Percentiles rank a stretch among this genome's conserved stretches.
phyloP scores from a whole-genome alignment of 2,113 vertebrate genomes.

The Microcebus ravelobensis region DNA sequence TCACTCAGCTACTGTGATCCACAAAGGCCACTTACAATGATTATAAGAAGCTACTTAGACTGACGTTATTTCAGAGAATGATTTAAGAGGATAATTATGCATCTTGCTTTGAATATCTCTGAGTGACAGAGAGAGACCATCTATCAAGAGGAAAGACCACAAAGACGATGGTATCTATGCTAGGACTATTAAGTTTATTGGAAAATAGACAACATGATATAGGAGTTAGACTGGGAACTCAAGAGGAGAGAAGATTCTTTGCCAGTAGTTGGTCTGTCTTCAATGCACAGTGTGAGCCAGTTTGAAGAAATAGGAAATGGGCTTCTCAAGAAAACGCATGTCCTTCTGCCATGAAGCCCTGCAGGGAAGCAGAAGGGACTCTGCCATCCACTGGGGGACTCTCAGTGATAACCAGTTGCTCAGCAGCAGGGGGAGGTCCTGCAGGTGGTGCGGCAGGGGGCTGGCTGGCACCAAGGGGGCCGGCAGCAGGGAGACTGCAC shows the following conservation, averaged over 20 bases:
- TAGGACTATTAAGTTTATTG: conserved; percentile 66
- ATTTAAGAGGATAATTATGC: background rate
- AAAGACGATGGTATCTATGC: background rate
- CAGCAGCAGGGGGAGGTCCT: conserved; percentile 34
- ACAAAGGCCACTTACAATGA: background rate
- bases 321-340: background rate
- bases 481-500: conserved; percentile 73
- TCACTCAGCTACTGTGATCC: background rate
- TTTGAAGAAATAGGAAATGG: background rate
- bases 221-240: background rate
- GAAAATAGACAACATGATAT: background rate
- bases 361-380: background rate
- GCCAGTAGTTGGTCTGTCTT: background rate
- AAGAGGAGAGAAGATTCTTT: background rate
- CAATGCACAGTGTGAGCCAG: background rate
- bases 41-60: background rate
- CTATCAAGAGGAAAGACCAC: background rate
- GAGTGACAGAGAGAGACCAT: background rate
- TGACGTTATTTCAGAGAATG: background rate
- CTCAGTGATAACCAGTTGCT: background rate
- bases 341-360: background rate
- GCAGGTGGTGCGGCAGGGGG: conserved; percentile 46
- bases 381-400: too few species aligned
- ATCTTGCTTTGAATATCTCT: background rate
- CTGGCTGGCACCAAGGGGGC: background rate